These are phyloP conservation scores for Mionectes macconnelli DNA, from an alignment of 2,113 vertebrate genomes.

Conservation along the genomic window DNA sequence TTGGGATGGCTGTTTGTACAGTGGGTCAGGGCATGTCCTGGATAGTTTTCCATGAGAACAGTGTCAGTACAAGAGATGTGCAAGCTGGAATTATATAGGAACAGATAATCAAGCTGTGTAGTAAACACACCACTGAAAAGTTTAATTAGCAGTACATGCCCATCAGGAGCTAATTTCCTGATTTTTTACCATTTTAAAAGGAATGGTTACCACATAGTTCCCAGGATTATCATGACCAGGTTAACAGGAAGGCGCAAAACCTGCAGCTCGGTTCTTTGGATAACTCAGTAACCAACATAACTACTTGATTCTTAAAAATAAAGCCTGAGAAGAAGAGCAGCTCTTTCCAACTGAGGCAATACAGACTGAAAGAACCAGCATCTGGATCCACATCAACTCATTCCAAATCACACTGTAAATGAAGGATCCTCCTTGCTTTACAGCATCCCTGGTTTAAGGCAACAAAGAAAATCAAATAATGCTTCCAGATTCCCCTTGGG, in stretches of 20 bases:
- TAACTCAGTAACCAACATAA: neutral
- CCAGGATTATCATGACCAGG: neutral
- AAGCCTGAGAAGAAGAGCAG: neutral
- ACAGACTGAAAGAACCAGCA: accelerated
- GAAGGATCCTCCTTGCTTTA: neutral
- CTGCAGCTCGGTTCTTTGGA: neutral
- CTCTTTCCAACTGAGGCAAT: accelerated
- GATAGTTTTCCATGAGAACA: neutral
- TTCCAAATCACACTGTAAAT: accelerated
- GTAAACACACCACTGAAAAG: neutral
- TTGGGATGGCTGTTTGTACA: neutral
- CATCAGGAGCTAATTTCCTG: conserved; percentile 19
- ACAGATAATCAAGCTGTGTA: conserved; percentile 3
- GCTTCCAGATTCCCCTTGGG: neutral
- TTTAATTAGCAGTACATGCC: conserved; percentile 1
- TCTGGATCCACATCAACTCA: neutral
- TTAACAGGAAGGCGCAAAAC: neutral
- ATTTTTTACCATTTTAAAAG: neutral
- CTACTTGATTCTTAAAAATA: neutral
- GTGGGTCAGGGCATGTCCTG: neutral
- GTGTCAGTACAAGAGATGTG: neutral
- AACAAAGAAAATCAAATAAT: neutral
- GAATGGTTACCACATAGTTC: neutral
- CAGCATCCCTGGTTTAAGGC: neutral
- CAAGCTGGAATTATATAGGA: neutral